Conservation (phyloP, 2,888 invertebrate species). For the Drosophila tanythrix region DNA sequence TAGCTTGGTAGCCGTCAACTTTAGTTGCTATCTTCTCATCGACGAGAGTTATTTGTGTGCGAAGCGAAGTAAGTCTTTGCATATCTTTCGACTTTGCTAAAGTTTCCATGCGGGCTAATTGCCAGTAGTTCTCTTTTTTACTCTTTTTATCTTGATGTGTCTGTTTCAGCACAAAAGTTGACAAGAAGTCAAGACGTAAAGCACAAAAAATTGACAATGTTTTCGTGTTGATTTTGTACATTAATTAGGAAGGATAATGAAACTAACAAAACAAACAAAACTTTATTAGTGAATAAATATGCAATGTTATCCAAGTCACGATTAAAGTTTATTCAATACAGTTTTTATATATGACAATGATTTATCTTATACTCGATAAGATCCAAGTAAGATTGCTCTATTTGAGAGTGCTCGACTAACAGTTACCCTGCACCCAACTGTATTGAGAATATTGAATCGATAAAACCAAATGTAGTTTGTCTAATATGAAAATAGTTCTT, state of each 20-base stretch:
- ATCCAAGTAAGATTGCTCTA: not conserved
- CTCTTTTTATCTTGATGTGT: not conserved
- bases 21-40: slow-evolving; percentile 10
- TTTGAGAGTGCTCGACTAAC: not conserved
- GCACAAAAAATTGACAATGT: not conserved
- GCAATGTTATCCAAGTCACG: not conserved
- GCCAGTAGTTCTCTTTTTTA: not conserved
- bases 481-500: not conserved
- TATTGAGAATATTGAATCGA: not conserved
- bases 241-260: not conserved
- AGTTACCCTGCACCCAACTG: not conserved
- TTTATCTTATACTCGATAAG: not conserved
- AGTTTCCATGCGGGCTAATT: slow-evolving; percentile 48
- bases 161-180: not conserved
- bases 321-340: not conserved
- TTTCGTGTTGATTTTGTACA: not conserved
- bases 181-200: not conserved
- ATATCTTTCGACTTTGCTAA: slow-evolving; percentile 43
- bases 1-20: slow-evolving; percentile 24
- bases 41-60: slow-evolving; percentile 6
- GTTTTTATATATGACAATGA: not conserved
- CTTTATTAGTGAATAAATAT: not conserved
- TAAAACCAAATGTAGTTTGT: not conserved
- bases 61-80: slow-evolving; percentile 3
- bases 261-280: not conserved